Evolutionary conservation across 2,113 vertebrate genomes (phyloP).

Genomic region (Daboia siamensis): DNA sequence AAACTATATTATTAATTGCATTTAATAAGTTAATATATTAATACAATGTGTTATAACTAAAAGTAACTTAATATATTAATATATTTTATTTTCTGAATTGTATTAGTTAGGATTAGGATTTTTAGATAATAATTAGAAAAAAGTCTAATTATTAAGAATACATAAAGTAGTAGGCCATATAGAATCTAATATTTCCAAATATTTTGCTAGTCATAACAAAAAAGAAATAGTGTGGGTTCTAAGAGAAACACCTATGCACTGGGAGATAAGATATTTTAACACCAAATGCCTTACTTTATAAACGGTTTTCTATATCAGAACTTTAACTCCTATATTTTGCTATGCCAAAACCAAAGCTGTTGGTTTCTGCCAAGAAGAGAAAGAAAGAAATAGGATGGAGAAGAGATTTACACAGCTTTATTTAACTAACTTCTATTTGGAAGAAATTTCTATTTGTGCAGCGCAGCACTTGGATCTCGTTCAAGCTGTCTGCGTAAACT

Average conservation of each 20-base stretch:
- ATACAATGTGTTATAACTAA: neutral
- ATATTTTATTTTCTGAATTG: neutral
- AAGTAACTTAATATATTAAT: neutral
- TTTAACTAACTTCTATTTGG: neutral
- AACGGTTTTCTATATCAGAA: neutral
- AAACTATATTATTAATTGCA: neutral
- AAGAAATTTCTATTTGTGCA: neutral
- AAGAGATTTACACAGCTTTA: neutral
- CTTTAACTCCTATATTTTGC: neutral
- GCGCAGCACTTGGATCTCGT: neutral
- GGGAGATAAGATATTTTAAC: neutral
- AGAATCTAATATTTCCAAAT: neutral
- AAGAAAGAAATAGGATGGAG: neutral
- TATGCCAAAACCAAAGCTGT: neutral
- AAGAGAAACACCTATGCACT: neutral
- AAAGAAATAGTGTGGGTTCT: neutral
- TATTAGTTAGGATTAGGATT: neutral
- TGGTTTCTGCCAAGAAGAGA: neutral
- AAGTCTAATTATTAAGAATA: neutral
- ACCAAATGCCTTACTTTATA: neutral
- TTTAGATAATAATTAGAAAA: neutral
- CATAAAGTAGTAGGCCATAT: neutral
- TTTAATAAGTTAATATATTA: neutral
- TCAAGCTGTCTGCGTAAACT: slow-evolving; percentile 11
- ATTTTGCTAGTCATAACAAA: neutral